These are phyloP conservation scores for Prorops nasuta DNA, from an alignment of 1,140 invertebrate species.

Conservation along the genomic window DNA sequence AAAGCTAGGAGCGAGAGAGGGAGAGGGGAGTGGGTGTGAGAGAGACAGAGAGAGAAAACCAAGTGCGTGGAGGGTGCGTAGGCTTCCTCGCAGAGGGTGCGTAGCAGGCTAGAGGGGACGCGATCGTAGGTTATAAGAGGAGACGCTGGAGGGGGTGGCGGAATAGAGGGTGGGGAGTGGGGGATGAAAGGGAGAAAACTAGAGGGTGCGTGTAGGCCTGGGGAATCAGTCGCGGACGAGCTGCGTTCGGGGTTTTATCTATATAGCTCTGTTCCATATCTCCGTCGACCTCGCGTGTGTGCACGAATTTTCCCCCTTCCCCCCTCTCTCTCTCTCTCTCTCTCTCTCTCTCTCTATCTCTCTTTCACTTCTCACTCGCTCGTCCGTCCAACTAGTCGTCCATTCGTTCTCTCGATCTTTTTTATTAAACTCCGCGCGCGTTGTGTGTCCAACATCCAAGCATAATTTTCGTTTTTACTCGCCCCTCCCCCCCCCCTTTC, in stretches of 20 bases:
- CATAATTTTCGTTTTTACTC: background rate
- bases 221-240: constrained; percentile 57
- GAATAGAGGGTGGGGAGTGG: constrained; percentile 40
- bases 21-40: background rate
- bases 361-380: background rate
- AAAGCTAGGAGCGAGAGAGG: background rate
- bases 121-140: constrained; percentile 18
- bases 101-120: constrained; percentile 24
- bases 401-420: background rate
- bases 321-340: constrained; percentile 14
- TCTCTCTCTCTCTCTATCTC: constrained; percentile 5
- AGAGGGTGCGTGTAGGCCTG: constrained; percentile 56
- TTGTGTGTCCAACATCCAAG: background rate
- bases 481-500: background rate
- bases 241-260: constrained; percentile 55
- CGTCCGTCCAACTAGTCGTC: background rate
- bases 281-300: constrained; percentile 27
- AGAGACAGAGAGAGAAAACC: background rate
- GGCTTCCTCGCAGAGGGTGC: constrained; percentile 36
- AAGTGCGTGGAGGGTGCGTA: constrained; percentile 27
- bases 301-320: constrained; percentile 19
- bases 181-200: constrained; percentile 50
- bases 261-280: constrained; percentile 36
- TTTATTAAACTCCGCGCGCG: background rate
- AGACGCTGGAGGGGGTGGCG: constrained; percentile 22